Conservation (phyloP, 2,888 invertebrate genomes). For the Apamea monoglypha region DNA sequence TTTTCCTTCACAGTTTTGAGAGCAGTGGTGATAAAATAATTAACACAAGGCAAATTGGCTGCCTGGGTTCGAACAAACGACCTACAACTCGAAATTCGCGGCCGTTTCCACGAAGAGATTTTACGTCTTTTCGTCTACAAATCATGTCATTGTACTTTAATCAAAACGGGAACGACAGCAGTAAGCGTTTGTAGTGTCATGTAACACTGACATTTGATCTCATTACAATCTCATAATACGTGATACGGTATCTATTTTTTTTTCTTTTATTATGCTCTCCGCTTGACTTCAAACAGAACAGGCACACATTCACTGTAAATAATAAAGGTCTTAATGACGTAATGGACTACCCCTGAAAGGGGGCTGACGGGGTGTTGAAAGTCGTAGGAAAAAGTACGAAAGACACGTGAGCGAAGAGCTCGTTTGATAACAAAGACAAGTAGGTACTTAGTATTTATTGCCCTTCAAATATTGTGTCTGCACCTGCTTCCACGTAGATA, state of each 20-base stretch:
- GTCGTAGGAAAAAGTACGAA: no score
- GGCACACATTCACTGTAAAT: background rate
- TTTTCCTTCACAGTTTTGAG: background rate
- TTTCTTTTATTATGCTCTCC: background rate
- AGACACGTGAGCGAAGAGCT: no score
- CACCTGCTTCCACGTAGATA: no score
- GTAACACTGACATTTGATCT: constrained; percentile 55
- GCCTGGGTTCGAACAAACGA: background rate
- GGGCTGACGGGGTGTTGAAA: no score
- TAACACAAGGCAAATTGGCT: background rate
- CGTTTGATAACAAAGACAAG: no score
- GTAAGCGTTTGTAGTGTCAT: background rate
- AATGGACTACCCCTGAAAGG: no score
- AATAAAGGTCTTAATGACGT: no score
- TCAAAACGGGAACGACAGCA: constrained; percentile 23
- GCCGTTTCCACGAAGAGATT: background rate
- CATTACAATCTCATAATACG: constrained; percentile 5
- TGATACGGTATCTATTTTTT: background rate
- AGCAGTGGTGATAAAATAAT: background rate
- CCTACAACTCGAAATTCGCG: background rate
- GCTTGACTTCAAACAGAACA: background rate
- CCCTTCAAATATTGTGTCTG: no score
- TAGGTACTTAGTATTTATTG: no score
- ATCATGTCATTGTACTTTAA: constrained; percentile 47
- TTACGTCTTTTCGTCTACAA: background rate